Conservation (phyloP, 2,888 invertebrate species). For the Rhagonycha fulva region DNA sequence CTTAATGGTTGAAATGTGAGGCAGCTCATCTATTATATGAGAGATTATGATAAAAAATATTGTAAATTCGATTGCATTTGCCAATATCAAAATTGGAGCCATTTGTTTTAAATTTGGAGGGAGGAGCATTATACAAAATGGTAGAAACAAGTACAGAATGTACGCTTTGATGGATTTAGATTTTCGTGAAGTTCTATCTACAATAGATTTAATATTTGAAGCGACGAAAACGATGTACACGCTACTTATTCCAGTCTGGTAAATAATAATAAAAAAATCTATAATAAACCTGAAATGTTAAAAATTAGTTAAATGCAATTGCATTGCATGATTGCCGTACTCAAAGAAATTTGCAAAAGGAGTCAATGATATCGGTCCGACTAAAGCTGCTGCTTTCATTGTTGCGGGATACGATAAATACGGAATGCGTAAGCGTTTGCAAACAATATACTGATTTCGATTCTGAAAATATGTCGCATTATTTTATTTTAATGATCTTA, state of each 20-base stretch:
- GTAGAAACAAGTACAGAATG: constrained; percentile 55
- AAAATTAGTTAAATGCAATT: constrained; percentile 14
- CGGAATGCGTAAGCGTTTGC: constrained; percentile 70
- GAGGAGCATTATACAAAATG: constrained; percentile 79
- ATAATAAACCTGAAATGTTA: constrained; percentile 68
- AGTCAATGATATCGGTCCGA: constrained; percentile 70
- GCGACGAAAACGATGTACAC: constrained; percentile 88
- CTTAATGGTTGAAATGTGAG: constrained; percentile 64
- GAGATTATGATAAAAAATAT: constrained; percentile 86
- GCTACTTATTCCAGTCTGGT: constrained; percentile 95
- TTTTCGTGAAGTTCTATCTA: constrained; percentile 36
- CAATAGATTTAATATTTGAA: constrained; percentile 49
- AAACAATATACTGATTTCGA: constrained; percentile 61
- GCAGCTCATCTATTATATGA: constrained; percentile 77
- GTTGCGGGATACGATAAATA: constrained; percentile 74
- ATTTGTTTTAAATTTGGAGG: constrained; percentile 83
- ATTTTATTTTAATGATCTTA: not conserved
- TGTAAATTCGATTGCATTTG: constrained; percentile 81
- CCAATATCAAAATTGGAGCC: constrained; percentile 88
- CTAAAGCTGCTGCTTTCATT: constrained; percentile 75
- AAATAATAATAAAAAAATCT: constrained; percentile 77
- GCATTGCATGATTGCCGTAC: constrained; percentile 65
- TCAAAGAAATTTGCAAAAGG: constrained; percentile 80
- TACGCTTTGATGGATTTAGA: constrained; percentile 39
- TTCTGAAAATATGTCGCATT: not conserved